Conservation (phyloP, 2,888 invertebrate species). For the Keiferia lycopersicella region DNA sequence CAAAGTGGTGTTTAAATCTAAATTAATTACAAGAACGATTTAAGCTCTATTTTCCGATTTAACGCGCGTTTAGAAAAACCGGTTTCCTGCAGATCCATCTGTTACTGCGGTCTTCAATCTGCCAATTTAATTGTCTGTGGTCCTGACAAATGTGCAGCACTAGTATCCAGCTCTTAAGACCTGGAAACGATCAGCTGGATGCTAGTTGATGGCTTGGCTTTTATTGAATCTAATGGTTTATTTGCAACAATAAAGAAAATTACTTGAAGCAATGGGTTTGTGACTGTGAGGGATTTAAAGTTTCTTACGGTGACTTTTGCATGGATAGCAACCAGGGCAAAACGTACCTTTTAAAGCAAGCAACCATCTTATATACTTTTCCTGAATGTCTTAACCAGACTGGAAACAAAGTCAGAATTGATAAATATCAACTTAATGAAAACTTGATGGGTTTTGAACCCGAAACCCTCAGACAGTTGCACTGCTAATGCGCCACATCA, state of each 20-base stretch:
- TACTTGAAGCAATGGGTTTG: too few relatives aligned
- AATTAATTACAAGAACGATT: conserved; percentile 1
- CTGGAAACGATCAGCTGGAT: neutral
- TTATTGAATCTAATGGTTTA: conserved; percentile 7
- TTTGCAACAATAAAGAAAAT: neutral
- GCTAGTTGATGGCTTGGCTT: neutral
- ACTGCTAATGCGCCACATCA: too few relatives aligned
- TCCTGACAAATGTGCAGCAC: conserved; percentile 12
- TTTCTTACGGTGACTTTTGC: too few relatives aligned
- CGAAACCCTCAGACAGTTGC: too few relatives aligned
- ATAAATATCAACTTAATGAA: too few relatives aligned
- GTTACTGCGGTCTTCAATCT: conserved; percentile 2
- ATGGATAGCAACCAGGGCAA: too few relatives aligned
- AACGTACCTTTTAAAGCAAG: too few relatives aligned
- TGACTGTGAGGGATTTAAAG: too few relatives aligned
- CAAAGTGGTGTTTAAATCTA: neutral
- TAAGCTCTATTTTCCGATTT: neutral
- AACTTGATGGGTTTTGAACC: too few relatives aligned
- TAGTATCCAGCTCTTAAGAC: neutral
- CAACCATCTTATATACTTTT: too few relatives aligned
- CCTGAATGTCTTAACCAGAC: too few relatives aligned
- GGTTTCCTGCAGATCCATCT: conserved; percentile 4
- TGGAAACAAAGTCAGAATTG: too few relatives aligned
- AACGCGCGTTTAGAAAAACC: neutral
- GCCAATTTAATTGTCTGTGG: conserved; percentile 17